Evolutionary conservation across 2,888 invertebrate species (phyloP).

Genomic region (Brachynemurus nebulosus): DNA sequence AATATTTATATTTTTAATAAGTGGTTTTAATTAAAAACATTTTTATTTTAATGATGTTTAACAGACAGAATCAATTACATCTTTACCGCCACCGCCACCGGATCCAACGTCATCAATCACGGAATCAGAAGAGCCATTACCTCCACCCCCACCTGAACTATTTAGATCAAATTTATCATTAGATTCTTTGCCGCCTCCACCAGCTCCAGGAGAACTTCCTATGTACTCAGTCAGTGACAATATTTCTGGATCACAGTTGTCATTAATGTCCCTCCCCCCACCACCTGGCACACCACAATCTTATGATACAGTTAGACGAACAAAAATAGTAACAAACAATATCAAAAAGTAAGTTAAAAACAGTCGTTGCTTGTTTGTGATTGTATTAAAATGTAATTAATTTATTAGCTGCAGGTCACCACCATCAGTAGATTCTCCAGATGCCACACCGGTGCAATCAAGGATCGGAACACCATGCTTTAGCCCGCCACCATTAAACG

Average conservation of each 20-base stretch:
- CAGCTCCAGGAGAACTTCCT: constrained; percentile 44
- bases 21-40: no score
- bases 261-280: constrained; percentile 56
- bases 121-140: constrained; percentile 40
- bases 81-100: constrained; percentile 34
- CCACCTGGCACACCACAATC: constrained; percentile 41
- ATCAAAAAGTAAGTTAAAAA: no score
- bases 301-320: not conserved
- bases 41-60: no score
- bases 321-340: no score
- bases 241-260: constrained; percentile 55
- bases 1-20: not conserved
- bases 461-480: constrained; percentile 28
- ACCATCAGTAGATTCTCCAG: constrained; percentile 27
- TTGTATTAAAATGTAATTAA: no score
- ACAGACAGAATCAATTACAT: constrained; percentile 41
- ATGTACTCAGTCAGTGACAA: constrained; percentile 35
- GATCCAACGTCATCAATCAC: no score
- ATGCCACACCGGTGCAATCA: constrained; percentile 33
- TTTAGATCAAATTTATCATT: constrained; percentile 64
- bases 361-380: not conserved
- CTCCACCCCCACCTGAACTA: constrained; percentile 30
- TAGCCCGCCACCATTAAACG: constrained; percentile 28
- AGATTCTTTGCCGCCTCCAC: constrained; percentile 70
- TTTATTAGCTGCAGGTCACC: constrained; percentile 22